phyloP scores from a whole-genome alignment of 1,140 invertebrate species.

The Ditylenchus dipsaci region DNA sequence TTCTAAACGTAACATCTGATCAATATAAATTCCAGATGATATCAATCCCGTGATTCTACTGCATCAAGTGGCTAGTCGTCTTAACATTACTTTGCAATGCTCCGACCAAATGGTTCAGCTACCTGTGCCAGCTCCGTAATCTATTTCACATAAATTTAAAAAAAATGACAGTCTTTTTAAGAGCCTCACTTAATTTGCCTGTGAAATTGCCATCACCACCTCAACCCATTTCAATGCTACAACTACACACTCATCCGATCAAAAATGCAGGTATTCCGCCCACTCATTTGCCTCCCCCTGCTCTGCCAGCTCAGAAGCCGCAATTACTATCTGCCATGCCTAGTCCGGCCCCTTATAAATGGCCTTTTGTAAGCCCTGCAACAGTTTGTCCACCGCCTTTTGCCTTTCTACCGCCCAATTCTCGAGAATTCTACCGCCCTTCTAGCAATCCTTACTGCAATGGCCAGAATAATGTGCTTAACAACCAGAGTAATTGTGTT shows the following conservation, averaged over 20 bases:
- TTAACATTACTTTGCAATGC: conserved; percentile 26
- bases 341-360: background rate
- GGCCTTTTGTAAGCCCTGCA: background rate
- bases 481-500: background rate
- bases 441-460: background rate
- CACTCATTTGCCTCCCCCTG: no score
- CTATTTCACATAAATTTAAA: no score
- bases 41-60: conserved; percentile 57
- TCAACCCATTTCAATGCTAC: background rate
- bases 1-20: no score
- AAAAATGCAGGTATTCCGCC: no score
- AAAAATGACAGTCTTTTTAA: no score
- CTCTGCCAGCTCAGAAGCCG: no score
- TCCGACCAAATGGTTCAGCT: conserved; percentile 2
- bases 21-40: conserved; percentile 43
- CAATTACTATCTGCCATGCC: background rate
- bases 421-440: background rate
- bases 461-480: no score
- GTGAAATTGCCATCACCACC: background rate
- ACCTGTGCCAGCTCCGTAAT: background rate
- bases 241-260: background rate
- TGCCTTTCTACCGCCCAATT: background rate
- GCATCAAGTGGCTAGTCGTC: conserved; percentile 42
- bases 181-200: background rate
- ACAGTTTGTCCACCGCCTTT: background rate